These are phyloP conservation scores for Heliconius ethilla DNA, from an alignment of 2,888 invertebrate genomes.

Conservation along the genomic window DNA sequence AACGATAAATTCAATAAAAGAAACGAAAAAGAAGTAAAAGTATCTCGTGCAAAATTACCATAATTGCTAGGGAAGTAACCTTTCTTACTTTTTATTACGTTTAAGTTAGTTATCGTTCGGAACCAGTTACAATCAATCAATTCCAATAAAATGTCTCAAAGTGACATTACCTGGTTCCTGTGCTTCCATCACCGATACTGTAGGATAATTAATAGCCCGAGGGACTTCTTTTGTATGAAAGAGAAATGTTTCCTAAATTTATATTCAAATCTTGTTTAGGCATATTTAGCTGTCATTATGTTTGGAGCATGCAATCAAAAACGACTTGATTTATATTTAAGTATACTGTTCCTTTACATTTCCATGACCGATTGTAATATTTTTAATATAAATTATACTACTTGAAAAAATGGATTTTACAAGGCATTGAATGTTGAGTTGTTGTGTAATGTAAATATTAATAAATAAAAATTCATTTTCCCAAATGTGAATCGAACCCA, in stretches of 20 bases:
- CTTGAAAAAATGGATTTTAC: too few relatives aligned
- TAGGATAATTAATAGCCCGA: constrained; percentile 23
- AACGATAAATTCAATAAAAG: neutral
- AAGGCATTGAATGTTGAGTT: too few relatives aligned
- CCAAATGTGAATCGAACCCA: too few relatives aligned
- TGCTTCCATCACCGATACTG: constrained; percentile 47
- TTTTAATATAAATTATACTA: too few relatives aligned
- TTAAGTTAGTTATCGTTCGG: constrained; percentile 38
- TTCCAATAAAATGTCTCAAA: constrained; percentile 28
- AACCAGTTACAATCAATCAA: constrained; percentile 52
- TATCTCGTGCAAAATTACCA: constrained; percentile 17
- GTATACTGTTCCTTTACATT: too few relatives aligned
- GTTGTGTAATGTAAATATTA: too few relatives aligned
- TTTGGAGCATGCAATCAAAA: neutral
- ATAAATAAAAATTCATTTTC: too few relatives aligned
- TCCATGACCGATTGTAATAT: too few relatives aligned
- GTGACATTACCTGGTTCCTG: constrained; percentile 42
- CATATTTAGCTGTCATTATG: neutral
- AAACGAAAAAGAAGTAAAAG: neutral
- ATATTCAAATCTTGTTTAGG: neutral
- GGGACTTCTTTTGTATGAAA: neutral
- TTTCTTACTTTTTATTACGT: constrained; percentile 24
- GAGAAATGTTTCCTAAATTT: neutral
- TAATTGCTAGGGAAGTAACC: constrained; percentile 17
- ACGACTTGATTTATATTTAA: neutral